Evolutionary conservation across 2,113 vertebrate genomes (phyloP).

Genomic region (Siniperca chuatsi): DNA sequence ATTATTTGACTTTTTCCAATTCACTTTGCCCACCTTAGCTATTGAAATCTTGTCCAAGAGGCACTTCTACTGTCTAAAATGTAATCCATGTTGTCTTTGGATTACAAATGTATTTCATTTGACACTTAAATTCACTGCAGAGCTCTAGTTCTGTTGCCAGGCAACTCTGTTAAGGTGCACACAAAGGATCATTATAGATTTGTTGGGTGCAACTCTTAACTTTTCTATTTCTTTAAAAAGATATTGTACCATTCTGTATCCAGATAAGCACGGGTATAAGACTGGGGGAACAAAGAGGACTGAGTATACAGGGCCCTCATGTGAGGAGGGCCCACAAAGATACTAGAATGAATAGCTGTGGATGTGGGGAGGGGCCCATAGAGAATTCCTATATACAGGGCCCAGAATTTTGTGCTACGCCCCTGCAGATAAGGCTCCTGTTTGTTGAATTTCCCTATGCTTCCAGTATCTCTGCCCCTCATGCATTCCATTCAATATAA

Average conservation of each 20-base stretch:
- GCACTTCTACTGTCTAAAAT: conserved; percentile 71
- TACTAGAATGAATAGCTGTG: no score
- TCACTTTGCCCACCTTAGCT: conserved; percentile 63
- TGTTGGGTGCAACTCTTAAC: conserved; percentile 73
- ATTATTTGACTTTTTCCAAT: conserved; percentile 56
- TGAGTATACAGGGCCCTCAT: no score
- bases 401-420: no score
- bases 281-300: no score
- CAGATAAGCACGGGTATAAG: conserved; percentile 15
- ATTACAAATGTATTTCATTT: conserved; percentile 80
- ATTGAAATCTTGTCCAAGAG: conserved; percentile 67
- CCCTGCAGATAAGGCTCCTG: conserved; percentile 41
- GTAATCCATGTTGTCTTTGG: conserved; percentile 76
- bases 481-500: conserved; percentile 40
- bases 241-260: conserved; percentile 51
- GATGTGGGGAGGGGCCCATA: no score
- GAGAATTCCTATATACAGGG: no score
- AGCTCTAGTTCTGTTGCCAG: conserved; percentile 76
- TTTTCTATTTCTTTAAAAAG: conserved; percentile 57
- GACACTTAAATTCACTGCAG: conserved; percentile 79
- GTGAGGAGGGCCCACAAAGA: no score
- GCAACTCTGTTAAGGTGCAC: conserved; percentile 79
- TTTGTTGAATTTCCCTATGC: conserved; percentile 51
- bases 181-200: conserved; percentile 80
- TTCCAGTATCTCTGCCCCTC: conserved; percentile 25